Base-by-base conservation (phyloP, 2,888 invertebrate genomes). In the Ormyrus labotus region DNA sequence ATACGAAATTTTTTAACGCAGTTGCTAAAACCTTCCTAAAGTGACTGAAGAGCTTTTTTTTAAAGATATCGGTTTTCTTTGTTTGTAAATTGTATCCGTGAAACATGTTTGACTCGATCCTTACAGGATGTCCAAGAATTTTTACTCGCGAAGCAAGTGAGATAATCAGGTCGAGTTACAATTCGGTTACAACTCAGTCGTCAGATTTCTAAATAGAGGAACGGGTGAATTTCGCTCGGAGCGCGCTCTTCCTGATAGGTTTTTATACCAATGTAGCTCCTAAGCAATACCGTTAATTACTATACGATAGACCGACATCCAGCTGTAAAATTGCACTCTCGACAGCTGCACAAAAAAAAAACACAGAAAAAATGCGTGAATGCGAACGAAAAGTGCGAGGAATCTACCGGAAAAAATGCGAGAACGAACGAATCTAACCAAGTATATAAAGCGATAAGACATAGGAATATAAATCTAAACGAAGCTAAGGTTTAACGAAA, bases 211-310 rank as follows among this genome's bases (percentile, higher is more conserved):
- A 19, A 19, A 19, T 19, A 2, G 19, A 19, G 19, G 19, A 19
- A 19, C 19, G 19, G 65, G 77, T 71, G 84, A 85, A 82, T 86
- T 85, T 86, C 80, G 82, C 84, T 78, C 82, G 85, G 76, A 84
- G 81, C 84, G 83, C 84, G 76, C 79, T 83, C 77, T 48, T 71
- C 60, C 71, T 53, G 81, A 83, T 88, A 89, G 88, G 84, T 88
- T 90, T 90, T 86, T 90, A 86, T 90, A 89, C 88, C 85, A 85
- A 87, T 55, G 65, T 86, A 89, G 88, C 85, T 86, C 80, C 81
- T 89, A 89, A 87, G 84, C 85, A 85, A 82, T 89, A 88, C 63
- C 73, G 84, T 84, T 86, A 85, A 84, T 85, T 84, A 80, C 19
- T 65, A 83, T 73, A 83, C 68, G 76, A 82, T 80, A 82, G 58